Base-by-base conservation (phyloP, 2,888 invertebrate genomes). In the Mellilla xanthometata region DNA sequence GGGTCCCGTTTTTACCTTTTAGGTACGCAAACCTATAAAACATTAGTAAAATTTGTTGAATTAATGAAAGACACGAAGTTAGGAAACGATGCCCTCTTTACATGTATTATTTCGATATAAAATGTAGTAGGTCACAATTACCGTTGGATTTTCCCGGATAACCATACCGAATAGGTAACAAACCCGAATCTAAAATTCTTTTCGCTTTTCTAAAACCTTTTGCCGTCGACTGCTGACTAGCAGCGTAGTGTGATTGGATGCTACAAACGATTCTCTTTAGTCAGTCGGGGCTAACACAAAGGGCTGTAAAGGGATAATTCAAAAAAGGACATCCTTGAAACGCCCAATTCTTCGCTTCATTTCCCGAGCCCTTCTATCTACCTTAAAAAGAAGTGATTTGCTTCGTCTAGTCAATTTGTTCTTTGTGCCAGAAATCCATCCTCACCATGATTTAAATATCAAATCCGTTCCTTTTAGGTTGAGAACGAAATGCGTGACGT, bases 281-380 rank as follows among this genome's bases (percentile, higher is more conserved):
- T 43, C 38, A 53, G 52, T 39, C 45, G 54, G 42, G 55, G 33
- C 45, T 53, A 54, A 52, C 50, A 56, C 58, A 64, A 64, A 65
- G 41, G 54, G 45, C 49, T 58, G 53, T 56, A 54, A 64, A 60
- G 46, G 55, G 54, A 58, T 53, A 58, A 60, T 59, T 65, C 49
- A 55, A 61, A 66, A 62, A 54, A 56, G 58, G 53, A 60, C 60
- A 60, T 55, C 51, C 59, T 56, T 46, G 50, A 53, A 55, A 60
- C 52, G 61, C 49, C 57, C 62, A 64, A 65, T 66, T 58, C 62
- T 49, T 47, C 58, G 67, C 59, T 60, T 60, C 60, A 66, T 68
- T 66, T 64, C 56, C 49, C 44, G 27, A 50, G 47, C 40, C 57
- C 49, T 49, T 54, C 54, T 44, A 58, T 49, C 51, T 41, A 51